phyloP scores from a whole-genome alignment of 2,888 invertebrate genomes.

The Spatulosminthurus flaviceps region DNA sequence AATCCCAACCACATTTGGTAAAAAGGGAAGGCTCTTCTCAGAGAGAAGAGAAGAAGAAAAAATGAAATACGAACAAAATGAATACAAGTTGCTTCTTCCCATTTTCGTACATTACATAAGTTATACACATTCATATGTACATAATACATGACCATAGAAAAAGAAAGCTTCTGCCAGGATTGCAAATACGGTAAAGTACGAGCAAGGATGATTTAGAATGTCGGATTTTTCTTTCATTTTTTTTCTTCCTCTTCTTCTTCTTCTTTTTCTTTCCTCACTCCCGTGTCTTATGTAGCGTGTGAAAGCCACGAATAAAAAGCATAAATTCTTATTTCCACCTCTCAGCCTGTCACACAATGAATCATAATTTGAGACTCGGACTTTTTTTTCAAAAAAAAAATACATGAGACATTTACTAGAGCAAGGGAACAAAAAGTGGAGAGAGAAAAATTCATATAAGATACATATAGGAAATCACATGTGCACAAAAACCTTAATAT shows the following conservation, averaged over 20 bases:
- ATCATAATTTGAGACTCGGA: constrained; percentile 52
- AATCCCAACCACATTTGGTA: background rate
- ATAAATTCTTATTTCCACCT: constrained; percentile 56
- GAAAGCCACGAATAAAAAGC: constrained; percentile 50
- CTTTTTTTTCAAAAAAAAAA: constrained; percentile 39
- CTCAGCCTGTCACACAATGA: constrained; percentile 49
- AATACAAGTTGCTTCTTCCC: background rate
- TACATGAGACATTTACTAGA: background rate
- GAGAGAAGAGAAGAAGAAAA: background rate
- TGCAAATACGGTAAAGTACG: constrained; percentile 43
- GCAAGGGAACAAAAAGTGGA: no score
- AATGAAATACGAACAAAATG: constrained; percentile 7
- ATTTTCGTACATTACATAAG: background rate
- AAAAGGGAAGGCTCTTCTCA: background rate
- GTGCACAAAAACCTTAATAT: background rate
- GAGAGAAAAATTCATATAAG: background rate
- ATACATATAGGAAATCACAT: constrained; percentile 6
- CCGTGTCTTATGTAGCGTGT: constrained; percentile 28
- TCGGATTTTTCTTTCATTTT: constrained; percentile 43
- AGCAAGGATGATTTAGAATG: constrained; percentile 39
- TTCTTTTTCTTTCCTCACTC: no score
- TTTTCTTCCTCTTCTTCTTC: background rate
- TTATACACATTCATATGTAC: background rate
- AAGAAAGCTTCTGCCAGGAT: constrained; percentile 40
- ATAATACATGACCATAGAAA: background rate